phyloP scores from a whole-genome alignment of 2,888 invertebrate species.

The Pycnomerus fuliginosus region DNA sequence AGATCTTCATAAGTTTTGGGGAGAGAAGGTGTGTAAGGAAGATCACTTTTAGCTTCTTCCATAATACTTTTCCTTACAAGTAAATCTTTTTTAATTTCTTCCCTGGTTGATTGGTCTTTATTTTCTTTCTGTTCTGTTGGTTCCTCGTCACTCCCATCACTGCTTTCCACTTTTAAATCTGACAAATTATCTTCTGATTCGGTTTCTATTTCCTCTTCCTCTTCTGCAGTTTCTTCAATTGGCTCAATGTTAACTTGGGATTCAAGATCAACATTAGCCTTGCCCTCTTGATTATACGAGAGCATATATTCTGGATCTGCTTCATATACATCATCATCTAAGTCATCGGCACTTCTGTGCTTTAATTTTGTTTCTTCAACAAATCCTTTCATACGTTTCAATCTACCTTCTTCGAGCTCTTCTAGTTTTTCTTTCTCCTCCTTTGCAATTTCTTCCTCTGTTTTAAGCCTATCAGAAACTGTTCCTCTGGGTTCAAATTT shows the following conservation, averaged over 20 bases:
- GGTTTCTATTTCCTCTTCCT: conserved; percentile 30
- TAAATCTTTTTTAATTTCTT: conserved; percentile 45
- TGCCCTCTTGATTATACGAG: conserved; percentile 46
- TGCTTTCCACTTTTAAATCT: conserved; percentile 55
- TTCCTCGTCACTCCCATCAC: conserved; percentile 49
- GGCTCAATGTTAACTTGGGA: conserved; percentile 44
- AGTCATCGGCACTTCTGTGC: conserved; percentile 81
- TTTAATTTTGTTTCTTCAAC: conserved; percentile 47
- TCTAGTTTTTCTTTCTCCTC: conserved; percentile 78
- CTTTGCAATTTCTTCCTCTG: conserved; percentile 77
- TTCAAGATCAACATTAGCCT: conserved; percentile 46
- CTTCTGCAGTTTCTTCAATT: conserved; percentile 30
- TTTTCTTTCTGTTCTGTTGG: conserved; percentile 30
- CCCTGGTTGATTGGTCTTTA: conserved; percentile 25
- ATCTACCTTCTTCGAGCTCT: conserved; percentile 73
- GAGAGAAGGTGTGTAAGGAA: conserved; percentile 61
- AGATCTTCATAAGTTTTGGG: conserved; percentile 66
- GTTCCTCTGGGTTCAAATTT: conserved; percentile 78
- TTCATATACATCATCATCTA: conserved; percentile 75
- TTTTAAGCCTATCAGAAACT: conserved; percentile 80
- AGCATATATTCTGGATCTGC: conserved; percentile 51
- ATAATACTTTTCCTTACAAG: conserved; percentile 53
- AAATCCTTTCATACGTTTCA: conserved; percentile 74
- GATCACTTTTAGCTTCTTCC: conserved; percentile 52
- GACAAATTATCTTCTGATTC: conserved; percentile 51